These are phyloP conservation scores for Agonopterix heracliana DNA, from an alignment of 2,888 invertebrate genomes.

Conservation along the genomic window DNA sequence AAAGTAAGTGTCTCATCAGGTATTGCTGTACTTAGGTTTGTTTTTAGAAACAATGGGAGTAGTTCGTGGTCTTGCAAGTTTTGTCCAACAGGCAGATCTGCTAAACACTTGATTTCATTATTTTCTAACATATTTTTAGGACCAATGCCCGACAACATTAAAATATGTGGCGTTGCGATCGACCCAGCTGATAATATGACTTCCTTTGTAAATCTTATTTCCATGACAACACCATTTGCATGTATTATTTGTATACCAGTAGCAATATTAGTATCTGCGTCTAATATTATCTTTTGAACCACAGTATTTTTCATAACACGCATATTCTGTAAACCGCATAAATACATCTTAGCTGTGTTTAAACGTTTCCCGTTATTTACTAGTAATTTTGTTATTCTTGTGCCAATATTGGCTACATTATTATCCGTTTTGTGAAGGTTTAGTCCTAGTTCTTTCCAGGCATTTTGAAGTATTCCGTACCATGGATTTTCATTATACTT, in stretches of 20 bases:
- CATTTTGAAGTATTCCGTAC: conserved; percentile 33
- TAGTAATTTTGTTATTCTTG: conserved; percentile 59
- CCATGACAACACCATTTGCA: conserved; percentile 33
- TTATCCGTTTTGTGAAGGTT: conserved; percentile 21
- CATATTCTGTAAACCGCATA: conserved; percentile 41
- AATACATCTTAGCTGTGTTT: conserved; percentile 68
- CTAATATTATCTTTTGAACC: conserved; percentile 67
- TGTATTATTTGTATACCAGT: conserved; percentile 52
- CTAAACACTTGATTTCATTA: conserved; percentile 41
- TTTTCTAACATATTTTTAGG: conserved; percentile 44
- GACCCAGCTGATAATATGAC: conserved; percentile 67
- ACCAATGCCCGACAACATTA: conserved; percentile 72
- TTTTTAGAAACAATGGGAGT: conserved; percentile 34
- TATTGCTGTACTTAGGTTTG: conserved; percentile 19
- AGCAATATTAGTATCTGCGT: conserved; percentile 48
- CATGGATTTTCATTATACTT: conserved; percentile 23
- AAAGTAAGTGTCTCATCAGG: conserved; percentile 25
- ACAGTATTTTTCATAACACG: conserved; percentile 62
- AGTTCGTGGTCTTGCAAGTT: conserved; percentile 72
- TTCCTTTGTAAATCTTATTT: conserved; percentile 54
- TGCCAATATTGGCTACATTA: conserved; percentile 52
- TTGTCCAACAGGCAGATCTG: conserved; percentile 59
- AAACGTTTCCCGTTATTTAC: conserved; percentile 59
- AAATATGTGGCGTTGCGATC: conserved; percentile 64
- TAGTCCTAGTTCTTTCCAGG: conserved; percentile 57